phyloP scores from a whole-genome alignment of 2,888 invertebrate species.

The Andrena hattorfiana region DNA sequence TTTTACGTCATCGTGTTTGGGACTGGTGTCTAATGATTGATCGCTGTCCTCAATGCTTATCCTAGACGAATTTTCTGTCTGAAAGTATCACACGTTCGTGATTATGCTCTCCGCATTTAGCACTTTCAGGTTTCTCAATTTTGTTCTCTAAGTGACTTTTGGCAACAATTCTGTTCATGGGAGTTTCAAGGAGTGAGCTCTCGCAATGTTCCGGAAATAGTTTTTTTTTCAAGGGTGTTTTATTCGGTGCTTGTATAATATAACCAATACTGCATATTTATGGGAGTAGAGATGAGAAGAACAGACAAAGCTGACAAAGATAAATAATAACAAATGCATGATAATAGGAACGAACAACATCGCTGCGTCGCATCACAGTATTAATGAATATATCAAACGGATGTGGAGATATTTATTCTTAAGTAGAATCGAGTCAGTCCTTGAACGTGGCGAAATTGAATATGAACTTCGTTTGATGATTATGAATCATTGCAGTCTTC shows the following conservation, averaged over 20 bases:
- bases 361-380: slow-evolving; percentile 19
- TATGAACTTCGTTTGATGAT: background rate
- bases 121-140: background rate
- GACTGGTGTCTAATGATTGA: slow-evolving; percentile 81
- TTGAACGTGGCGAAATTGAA: slow-evolving; percentile 25
- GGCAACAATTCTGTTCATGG: background rate
- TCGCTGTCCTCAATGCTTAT: slow-evolving; percentile 81
- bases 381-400: slow-evolving; percentile 29
- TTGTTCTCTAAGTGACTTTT: background rate
- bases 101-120: slow-evolving; percentile 27
- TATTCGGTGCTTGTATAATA: slow-evolving; percentile 47
- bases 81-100: slow-evolving; percentile 58
- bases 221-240: slow-evolving; percentile 30
- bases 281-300: slow-evolving; percentile 20
- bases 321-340: slow-evolving; percentile 36
- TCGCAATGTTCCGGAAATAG: slow-evolving; percentile 3
- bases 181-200: slow-evolving; percentile 21
- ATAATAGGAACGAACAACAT: slow-evolving; percentile 31
- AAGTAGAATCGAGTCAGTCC: slow-evolving; percentile 29
- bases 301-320: slow-evolving; percentile 37
- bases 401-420: slow-evolving; percentile 12
- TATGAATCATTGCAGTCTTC: background rate
- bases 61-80: slow-evolving; percentile 77
- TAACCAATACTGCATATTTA: slow-evolving; percentile 58
- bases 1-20: slow-evolving; percentile 78